phyloP scores from a whole-genome alignment of 1,140 invertebrate species.

The Meteorus sp. region DNA sequence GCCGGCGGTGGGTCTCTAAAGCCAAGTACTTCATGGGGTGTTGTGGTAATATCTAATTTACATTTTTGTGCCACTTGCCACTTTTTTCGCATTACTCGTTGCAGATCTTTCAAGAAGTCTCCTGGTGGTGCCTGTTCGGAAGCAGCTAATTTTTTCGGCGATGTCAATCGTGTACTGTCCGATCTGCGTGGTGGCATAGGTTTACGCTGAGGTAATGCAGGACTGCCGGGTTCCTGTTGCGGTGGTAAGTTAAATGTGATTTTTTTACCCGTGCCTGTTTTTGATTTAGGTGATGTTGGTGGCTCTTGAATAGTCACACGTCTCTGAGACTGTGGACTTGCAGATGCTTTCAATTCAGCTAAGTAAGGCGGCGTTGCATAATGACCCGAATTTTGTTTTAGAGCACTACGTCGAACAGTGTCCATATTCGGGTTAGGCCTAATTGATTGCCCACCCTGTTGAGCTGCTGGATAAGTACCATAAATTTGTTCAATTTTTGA shows the following conservation, averaged over 20 bases:
- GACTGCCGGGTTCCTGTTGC: slow-evolving; percentile 57
- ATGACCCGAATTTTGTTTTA: slow-evolving; percentile 49
- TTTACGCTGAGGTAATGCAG: slow-evolving; percentile 55
- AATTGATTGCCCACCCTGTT: slow-evolving; percentile 37
- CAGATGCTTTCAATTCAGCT: slow-evolving; percentile 51
- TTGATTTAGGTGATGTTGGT: slow-evolving; percentile 54
- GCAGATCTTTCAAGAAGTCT: slow-evolving; percentile 84
- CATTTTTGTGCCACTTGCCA: slow-evolving; percentile 93
- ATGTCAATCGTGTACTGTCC: slow-evolving; percentile 69
- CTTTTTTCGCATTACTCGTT: slow-evolving; percentile 90
- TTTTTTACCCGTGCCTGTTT: slow-evolving; percentile 56
- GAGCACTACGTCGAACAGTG: slow-evolving; percentile 50
- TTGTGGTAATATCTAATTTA: slow-evolving; percentile 79
- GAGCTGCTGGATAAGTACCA: slow-evolving; percentile 27
- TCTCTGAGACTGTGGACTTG: slow-evolving; percentile 56
- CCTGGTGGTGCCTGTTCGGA: slow-evolving; percentile 75
- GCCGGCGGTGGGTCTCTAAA: slow-evolving; percentile 76
- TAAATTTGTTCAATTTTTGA: slow-evolving; percentile 42
- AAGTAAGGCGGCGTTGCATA: slow-evolving; percentile 54
- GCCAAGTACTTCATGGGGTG: slow-evolving; percentile 87
- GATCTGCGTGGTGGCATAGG: slow-evolving; percentile 72
- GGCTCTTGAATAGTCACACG: slow-evolving; percentile 60
- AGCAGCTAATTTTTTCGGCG: slow-evolving; percentile 74
- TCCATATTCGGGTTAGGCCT: slow-evolving; percentile 52
- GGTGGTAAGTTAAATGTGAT: slow-evolving; percentile 61